Evolutionary conservation across 2,113 vertebrate genomes (phyloP).

Genomic region (Arenaria interpres): DNA sequence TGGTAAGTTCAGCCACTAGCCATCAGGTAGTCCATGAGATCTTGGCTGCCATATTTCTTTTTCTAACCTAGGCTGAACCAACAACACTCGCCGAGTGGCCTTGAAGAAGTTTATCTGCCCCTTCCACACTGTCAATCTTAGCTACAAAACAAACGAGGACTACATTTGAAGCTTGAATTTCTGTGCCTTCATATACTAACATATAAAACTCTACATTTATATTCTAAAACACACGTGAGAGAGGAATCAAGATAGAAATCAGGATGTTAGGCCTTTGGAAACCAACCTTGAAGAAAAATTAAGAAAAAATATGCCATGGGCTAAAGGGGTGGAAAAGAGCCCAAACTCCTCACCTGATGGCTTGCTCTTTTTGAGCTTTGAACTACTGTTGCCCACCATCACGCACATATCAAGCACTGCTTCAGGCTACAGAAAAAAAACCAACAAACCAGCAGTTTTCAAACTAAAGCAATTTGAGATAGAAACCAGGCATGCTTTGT

Average conservation of each 20-base stretch:
- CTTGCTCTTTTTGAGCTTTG: not conserved
- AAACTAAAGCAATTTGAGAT: not conserved
- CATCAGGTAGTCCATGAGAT: not conserved
- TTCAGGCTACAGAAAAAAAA: not conserved
- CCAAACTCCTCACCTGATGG: not conserved
- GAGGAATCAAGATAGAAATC: not conserved
- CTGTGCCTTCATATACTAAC: not conserved
- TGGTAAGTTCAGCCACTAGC: not conserved
- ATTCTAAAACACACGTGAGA: not conserved
- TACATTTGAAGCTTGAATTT: not conserved
- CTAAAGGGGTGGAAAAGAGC: not conserved
- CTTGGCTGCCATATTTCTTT: not conserved
- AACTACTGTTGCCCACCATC: not conserved
- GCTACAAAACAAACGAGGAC: not conserved
- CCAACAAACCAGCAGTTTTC: not conserved
- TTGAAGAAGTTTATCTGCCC: not conserved
- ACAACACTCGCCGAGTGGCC: not conserved
- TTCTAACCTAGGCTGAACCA: not conserved
- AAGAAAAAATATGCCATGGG: not conserved
- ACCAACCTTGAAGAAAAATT: not conserved
- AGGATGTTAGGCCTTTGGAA: not conserved
- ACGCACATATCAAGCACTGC: not conserved
- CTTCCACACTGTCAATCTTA: not conserved
- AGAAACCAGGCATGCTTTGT: not conserved
- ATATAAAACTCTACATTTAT: not conserved